Base-by-base conservation (phyloP, 2,113 vertebrate genomes). In the Pagrus major region DNA sequence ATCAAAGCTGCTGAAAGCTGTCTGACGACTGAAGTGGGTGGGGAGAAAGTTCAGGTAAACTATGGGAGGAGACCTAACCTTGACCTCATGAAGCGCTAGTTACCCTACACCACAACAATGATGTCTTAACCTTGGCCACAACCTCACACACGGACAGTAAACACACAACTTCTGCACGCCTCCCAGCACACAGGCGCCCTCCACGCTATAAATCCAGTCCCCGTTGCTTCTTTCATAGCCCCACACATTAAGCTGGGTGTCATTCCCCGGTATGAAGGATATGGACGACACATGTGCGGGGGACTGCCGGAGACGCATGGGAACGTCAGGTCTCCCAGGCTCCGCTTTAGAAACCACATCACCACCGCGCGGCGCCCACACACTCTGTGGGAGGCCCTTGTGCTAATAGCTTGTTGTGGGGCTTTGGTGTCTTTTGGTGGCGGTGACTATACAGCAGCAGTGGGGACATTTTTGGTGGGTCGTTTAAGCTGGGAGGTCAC, bases 281-380 rank as follows among this genome's bases (percentile, higher is more conserved):
- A 91, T 92, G 92, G 89, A 56, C 71, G 80, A 92, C 94, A 94
- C 92, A 91, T 93, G 93, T 94, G 90, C 56, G 71, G 68, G 84
- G 69, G 84, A 65, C 81, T 83, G 78, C 86, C 33, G 90, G 94
- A 95, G 95, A 94, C 91, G 88, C 93, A 92, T 87, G 94, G 95
- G 95, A 94, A 93, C 93, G 91, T 82, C 94, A 92, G 91, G 91
- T 83, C 94, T 95, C 93, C 91, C 89, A 86, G 78, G 86, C 90
- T 74, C 89, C 55, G 59, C 87, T 90, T 91, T 55, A 84, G 67
- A 86, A 95, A 95, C 95, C 96, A 95, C 96, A 95, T 95, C 95
- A 94, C 90, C 91, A 83, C 86, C 68, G 67, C 14, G 15, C 39
- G 33, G 51, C 67, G 31, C 88, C 78, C 85, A 90, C 86, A 55